These are phyloP conservation scores for Mimas tiliae DNA, from an alignment of 2,888 invertebrate species.

Conservation along the genomic window DNA sequence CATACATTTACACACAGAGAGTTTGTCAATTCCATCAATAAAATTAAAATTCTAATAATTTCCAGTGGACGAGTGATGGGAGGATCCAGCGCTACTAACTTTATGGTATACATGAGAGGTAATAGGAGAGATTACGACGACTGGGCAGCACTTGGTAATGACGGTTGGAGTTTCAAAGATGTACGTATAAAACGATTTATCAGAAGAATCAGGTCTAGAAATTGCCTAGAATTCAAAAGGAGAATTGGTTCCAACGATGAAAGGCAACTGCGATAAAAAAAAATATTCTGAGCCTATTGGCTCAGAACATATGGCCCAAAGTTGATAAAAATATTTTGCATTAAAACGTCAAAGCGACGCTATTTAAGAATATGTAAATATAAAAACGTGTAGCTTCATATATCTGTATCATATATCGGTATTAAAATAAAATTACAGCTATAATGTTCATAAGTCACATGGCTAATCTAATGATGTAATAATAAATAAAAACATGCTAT, in stretches of 20 bases:
- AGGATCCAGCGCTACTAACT: slow-evolving; percentile 87
- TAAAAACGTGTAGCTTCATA: too few relatives aligned
- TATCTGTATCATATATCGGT: too few relatives aligned
- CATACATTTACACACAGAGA: not conserved
- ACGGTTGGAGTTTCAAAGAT: slow-evolving; percentile 85
- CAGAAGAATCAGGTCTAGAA: not conserved
- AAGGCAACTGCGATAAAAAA: too few relatives aligned
- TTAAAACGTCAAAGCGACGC: too few relatives aligned
- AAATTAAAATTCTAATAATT: slow-evolving; percentile 34
- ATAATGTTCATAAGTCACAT: too few relatives aligned
- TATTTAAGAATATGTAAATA: too few relatives aligned
- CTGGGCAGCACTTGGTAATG: slow-evolving; percentile 86
- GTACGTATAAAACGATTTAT: slow-evolving; percentile 49
- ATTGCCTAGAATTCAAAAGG: not conserved
- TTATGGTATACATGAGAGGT: slow-evolving; percentile 87
- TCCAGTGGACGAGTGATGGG: slow-evolving; percentile 87
- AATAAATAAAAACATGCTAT: not conserved
- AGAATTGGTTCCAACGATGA: not conserved
- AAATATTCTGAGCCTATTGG: too few relatives aligned
- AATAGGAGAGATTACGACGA: slow-evolving; percentile 86
- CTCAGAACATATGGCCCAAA: too few relatives aligned
- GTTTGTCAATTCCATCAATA: too few relatives aligned
- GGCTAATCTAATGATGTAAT: not conserved
- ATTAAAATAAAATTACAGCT: not conserved
- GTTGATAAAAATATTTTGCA: too few relatives aligned